phyloP scores from a whole-genome alignment of 2,113 vertebrate genomes.

The Morone saxatilis region DNA sequence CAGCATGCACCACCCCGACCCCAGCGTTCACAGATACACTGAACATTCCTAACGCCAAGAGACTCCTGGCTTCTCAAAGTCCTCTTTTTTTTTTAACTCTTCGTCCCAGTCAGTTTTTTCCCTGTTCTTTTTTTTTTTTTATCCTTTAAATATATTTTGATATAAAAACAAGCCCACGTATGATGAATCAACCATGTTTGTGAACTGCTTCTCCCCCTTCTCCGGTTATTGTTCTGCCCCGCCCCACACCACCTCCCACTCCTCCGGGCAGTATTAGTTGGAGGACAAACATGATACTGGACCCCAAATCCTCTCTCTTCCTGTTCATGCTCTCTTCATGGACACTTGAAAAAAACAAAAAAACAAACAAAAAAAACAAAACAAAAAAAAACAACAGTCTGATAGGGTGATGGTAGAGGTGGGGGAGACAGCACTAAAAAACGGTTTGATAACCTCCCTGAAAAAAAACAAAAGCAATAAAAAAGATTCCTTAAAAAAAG shows the following conservation, averaged over 20 bases:
- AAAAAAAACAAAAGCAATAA: slow-evolving; percentile 62
- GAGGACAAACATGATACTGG: slow-evolving; percentile 52
- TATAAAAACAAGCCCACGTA: slow-evolving; percentile 84
- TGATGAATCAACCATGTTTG: slow-evolving; percentile 77
- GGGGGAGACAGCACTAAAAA: slow-evolving; percentile 57
- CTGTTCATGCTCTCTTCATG: slow-evolving; percentile 47
- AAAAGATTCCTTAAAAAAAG: slow-evolving; percentile 64
- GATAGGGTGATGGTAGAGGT: slow-evolving; percentile 45
- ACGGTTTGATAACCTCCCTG: slow-evolving; percentile 69
- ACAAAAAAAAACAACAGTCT: slow-evolving; percentile 16
- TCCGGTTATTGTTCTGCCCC: slow-evolving; percentile 41
- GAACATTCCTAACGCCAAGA: slow-evolving; percentile 46
- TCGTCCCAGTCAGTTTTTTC: slow-evolving; percentile 61
- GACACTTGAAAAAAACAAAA: slow-evolving; percentile 15
- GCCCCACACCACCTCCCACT: background rate
- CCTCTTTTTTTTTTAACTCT: slow-evolving; percentile 44
- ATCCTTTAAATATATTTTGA: slow-evolving; percentile 86
- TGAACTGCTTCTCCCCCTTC: slow-evolving; percentile 62
- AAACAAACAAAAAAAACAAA: background rate
- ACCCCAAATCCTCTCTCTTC: slow-evolving; percentile 33
- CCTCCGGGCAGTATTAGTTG: slow-evolving; percentile 33
- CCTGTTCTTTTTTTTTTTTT: slow-evolving; percentile 69
- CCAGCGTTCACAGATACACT: slow-evolving; percentile 63
- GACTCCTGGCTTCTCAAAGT: slow-evolving; percentile 44
- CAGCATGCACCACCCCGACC: slow-evolving; percentile 88